Conservation (phyloP, 2,113 vertebrate genomes). For the Peromyscus maniculatus region DNA sequence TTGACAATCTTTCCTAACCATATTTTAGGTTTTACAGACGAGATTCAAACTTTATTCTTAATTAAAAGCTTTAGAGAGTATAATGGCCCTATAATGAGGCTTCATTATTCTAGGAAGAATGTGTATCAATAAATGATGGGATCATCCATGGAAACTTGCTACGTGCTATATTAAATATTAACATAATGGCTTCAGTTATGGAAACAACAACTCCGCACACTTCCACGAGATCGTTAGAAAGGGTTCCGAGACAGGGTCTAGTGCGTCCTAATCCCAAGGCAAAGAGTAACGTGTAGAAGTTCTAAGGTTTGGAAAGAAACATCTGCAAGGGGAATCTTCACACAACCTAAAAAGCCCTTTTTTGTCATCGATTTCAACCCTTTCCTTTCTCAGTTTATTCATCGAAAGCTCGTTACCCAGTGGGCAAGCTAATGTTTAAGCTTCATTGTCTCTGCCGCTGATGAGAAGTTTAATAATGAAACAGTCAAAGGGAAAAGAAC, state of each 20-base stretch:
- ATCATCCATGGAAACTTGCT: slow-evolving; percentile 49
- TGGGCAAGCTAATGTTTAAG: slow-evolving; percentile 57
- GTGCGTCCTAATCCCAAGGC: slow-evolving; percentile 33
- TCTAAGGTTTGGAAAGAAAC: slow-evolving; percentile 51
- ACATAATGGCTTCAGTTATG: slow-evolving; percentile 64
- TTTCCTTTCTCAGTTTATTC: not conserved
- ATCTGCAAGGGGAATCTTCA: not conserved
- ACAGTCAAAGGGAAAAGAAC: slow-evolving; percentile 21
- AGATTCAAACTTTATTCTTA: slow-evolving; percentile 62
- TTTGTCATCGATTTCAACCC: slow-evolving; percentile 53
- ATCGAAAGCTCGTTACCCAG: slow-evolving; percentile 56
- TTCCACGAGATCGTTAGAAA: slow-evolving; percentile 47
- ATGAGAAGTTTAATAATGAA: slow-evolving; percentile 60
- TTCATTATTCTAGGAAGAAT: slow-evolving; percentile 73
- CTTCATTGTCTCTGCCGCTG: slow-evolving; percentile 60
- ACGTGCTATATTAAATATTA: slow-evolving; percentile 74
- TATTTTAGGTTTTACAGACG: slow-evolving; percentile 35
- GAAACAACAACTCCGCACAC: slow-evolving; percentile 61
- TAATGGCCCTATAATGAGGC: slow-evolving; percentile 41
- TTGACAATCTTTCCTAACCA: slow-evolving; percentile 1
- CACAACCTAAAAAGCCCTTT: slow-evolving; percentile 54
- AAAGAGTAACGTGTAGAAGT: not conserved
- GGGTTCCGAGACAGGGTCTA: slow-evolving; percentile 42
- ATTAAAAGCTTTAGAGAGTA: slow-evolving; percentile 66
- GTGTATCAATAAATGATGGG: slow-evolving; percentile 75